Evolutionary conservation across 2,888 invertebrate genomes (phyloP).

Genomic region (Auanema freiburgensis): DNA sequence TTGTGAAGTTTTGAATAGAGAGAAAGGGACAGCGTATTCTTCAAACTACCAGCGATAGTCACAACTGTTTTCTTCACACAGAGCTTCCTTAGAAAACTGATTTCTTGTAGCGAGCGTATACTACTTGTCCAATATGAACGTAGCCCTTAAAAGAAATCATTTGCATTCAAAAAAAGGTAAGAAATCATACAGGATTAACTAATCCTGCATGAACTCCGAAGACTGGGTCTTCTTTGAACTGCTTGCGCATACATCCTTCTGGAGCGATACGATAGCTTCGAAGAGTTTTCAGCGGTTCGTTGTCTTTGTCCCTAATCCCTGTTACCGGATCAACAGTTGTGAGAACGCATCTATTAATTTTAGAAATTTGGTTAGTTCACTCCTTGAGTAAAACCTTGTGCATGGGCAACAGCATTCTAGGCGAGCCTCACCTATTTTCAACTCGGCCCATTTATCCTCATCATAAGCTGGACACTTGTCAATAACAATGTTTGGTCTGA

Average conservation of each 20-base stretch:
- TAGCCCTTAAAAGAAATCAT: constrained; percentile 32
- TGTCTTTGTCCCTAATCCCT: constrained; percentile 30
- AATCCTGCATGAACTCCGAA: constrained; percentile 41
- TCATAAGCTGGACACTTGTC: constrained; percentile 36
- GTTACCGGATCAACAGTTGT: constrained; percentile 35
- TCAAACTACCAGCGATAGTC: too few species aligned
- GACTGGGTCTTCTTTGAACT: constrained; percentile 31
- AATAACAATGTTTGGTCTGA: constrained; percentile 39
- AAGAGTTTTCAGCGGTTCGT: constrained; percentile 32
- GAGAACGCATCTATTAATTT: constrained; percentile 35
- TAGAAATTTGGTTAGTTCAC: background rate
- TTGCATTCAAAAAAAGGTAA: background rate
- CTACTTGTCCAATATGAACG: constrained; percentile 39
- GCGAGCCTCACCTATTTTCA: constrained; percentile 34
- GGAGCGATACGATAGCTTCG: constrained; percentile 38
- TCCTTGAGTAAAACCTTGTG: constrained; percentile 15
- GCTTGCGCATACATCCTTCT: constrained; percentile 35
- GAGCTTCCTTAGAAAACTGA: constrained; percentile 29
- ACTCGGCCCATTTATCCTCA: constrained; percentile 42
- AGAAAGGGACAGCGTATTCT: too few species aligned
- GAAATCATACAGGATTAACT: constrained; percentile 12
- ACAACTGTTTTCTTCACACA: too few species aligned
- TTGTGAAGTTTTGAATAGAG: too few species aligned
- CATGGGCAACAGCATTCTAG: constrained; percentile 41
- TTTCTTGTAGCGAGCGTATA: constrained; percentile 35